phyloP scores from a whole-genome alignment of 2,797 vertebrate genomes.

The Hoplostethus atlanticus region DNA sequence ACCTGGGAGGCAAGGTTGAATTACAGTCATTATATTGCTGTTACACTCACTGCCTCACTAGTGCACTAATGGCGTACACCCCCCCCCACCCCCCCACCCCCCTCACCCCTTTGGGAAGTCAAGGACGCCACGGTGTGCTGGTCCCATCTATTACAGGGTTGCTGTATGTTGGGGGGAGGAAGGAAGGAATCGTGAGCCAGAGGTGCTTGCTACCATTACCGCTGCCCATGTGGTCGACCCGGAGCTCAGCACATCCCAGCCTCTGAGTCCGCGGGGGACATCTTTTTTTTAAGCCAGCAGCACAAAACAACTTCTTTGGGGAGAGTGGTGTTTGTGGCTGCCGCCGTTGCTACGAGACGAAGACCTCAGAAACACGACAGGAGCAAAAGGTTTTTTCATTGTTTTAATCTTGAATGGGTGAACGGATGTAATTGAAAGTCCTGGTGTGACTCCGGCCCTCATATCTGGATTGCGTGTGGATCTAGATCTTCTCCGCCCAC shows the following conservation, averaged over 20 bases:
- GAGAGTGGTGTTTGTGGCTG: conserved; percentile 4
- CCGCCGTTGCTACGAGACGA: conserved; percentile 39
- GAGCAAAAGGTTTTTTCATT: conserved; percentile 13
- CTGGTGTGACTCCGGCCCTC: no score
- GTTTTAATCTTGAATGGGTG: conserved; percentile 14
- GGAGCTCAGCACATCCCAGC: background rate
- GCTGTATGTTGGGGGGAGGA: background rate
- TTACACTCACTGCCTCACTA: conserved; percentile 3
- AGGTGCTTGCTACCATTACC: conserved; percentile 16
- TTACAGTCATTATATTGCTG: conserved; percentile 56
- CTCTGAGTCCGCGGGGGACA: background rate
- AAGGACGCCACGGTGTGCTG: conserved; percentile 8
- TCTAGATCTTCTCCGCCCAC: no score
- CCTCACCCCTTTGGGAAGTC: background rate
- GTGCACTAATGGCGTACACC: background rate
- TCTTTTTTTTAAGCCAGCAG: conserved; percentile 4
- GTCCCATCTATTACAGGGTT: background rate
- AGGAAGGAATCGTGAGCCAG: background rate
- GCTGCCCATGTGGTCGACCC: background rate
- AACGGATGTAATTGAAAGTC: conserved; percentile 24
- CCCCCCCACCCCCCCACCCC: background rate
- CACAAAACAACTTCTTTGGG: background rate
- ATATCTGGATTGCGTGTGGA: no score
- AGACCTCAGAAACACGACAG: conserved; percentile 18
- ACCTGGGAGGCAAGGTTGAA: conserved; percentile 54